phyloP scores from a whole-genome alignment of 2,797 vertebrate species.

The Vipera ursinii region DNA sequence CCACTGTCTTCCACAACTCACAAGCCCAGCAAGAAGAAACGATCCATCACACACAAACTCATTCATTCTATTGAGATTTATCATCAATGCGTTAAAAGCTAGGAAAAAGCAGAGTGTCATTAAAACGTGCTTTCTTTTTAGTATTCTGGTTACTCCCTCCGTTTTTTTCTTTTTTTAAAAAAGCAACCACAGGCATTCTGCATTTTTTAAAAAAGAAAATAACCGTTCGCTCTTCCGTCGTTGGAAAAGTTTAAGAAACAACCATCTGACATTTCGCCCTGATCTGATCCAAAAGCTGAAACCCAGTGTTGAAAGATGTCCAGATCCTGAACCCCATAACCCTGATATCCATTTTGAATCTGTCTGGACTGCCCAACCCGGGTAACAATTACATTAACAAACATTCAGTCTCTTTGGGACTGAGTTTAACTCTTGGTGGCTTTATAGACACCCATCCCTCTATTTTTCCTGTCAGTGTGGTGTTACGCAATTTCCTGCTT shows the following conservation, averaged over 20 bases:
- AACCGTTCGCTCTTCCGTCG: background rate
- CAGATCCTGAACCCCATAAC: background rate
- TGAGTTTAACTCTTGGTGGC: background rate
- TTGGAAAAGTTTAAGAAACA: background rate
- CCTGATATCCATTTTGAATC: background rate
- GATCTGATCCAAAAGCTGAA: background rate
- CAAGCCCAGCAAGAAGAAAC: background rate
- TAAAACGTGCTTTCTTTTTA: background rate
- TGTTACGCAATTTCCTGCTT: background rate
- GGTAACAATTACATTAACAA: background rate
- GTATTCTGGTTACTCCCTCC: background rate
- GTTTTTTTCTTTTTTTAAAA: background rate
- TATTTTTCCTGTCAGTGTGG: background rate
- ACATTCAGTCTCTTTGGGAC: background rate
- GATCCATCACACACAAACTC: background rate
- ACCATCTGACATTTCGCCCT: background rate
- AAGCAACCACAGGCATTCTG: background rate
- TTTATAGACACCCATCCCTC: background rate
- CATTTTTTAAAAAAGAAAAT: background rate
- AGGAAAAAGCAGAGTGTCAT: background rate
- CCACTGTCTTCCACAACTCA: background rate
- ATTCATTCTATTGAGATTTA: background rate
- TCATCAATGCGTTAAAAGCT: background rate
- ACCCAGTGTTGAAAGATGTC: background rate
- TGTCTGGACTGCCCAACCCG: background rate